phyloP scores from a whole-genome alignment of 2,888 invertebrate species.

The Cantharis rufa region DNA sequence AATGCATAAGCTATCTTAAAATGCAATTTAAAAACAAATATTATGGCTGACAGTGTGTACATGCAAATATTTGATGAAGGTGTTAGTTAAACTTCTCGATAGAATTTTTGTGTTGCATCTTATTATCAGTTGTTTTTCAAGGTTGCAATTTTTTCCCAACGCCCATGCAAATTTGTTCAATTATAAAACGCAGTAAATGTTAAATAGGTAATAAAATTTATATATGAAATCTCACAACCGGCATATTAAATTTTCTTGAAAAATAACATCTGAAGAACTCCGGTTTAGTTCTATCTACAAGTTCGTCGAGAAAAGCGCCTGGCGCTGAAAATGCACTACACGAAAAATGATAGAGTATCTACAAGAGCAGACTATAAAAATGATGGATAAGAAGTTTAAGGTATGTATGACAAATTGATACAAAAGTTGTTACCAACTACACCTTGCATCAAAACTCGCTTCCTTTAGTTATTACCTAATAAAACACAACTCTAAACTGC shows the following conservation, averaged over 20 bases:
- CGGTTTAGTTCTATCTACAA: background rate
- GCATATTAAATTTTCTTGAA: background rate
- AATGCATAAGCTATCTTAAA: background rate
- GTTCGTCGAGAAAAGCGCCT: background rate
- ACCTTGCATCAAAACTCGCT: slow-evolving; percentile 57
- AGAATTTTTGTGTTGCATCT: background rate
- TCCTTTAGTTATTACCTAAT: slow-evolving; percentile 55
- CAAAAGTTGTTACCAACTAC: slow-evolving; percentile 48
- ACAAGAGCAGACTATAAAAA: background rate
- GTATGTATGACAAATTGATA: slow-evolving; percentile 44
- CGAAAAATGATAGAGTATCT: background rate
- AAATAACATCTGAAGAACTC: background rate
- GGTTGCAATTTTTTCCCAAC: background rate
- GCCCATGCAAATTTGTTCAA: background rate
- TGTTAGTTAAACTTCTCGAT: background rate
- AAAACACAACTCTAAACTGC: slow-evolving; percentile 56
- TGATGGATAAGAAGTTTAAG: background rate
- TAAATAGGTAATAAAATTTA: background rate
- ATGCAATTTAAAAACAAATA: background rate
- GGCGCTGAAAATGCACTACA: no score
- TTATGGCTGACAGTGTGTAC: background rate
- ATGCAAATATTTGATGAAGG: background rate
- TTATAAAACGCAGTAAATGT: background rate
- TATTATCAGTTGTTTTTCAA: background rate
- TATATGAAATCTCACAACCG: background rate